These are phyloP conservation scores for Mionectes olivaceus DNA, from an alignment of 2,797 vertebrate genomes.

Conservation along the genomic window DNA sequence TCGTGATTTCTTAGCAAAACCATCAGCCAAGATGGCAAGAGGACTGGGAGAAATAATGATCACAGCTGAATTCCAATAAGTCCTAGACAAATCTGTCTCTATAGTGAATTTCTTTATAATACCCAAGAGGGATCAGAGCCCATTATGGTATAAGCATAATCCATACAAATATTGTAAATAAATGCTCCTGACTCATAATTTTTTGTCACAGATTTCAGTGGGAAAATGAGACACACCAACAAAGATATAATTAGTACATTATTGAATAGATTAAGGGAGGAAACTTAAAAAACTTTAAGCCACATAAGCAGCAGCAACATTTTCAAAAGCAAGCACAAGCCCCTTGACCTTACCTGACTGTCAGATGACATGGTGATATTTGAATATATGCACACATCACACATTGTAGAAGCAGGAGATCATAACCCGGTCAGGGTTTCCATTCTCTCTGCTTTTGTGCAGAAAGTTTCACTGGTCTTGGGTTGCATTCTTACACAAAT, in stretches of 20 bases:
- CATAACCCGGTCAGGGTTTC: not conserved
- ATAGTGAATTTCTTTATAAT: not conserved
- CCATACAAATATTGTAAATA: not conserved
- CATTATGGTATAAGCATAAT: not conserved
- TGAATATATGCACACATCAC: no score
- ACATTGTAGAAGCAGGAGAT: not conserved
- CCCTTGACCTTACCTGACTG: not conserved
- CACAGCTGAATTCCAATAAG: not conserved
- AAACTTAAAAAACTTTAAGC: conserved; percentile 54
- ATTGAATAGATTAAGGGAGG: conserved; percentile 31
- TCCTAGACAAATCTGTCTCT: not conserved
- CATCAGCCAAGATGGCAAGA: not conserved
- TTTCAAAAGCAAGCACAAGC: not conserved
- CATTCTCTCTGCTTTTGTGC: not conserved
- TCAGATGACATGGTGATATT: not conserved
- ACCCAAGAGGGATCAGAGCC: not conserved
- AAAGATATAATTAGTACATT: conserved; percentile 7
- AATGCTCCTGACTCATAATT: not conserved
- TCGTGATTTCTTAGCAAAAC: not conserved
- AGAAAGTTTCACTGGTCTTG: not conserved
- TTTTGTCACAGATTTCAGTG: conserved; percentile 51
- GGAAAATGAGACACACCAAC: conserved; percentile 34
- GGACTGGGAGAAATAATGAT: not conserved
- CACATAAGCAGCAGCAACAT: not conserved
- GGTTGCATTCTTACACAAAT: not conserved